Percentiles rank a stretch among this genome's conserved stretches.
Conservation (phyloP, 1,140 invertebrate genomes). For the Cylas formicarius region DNA sequence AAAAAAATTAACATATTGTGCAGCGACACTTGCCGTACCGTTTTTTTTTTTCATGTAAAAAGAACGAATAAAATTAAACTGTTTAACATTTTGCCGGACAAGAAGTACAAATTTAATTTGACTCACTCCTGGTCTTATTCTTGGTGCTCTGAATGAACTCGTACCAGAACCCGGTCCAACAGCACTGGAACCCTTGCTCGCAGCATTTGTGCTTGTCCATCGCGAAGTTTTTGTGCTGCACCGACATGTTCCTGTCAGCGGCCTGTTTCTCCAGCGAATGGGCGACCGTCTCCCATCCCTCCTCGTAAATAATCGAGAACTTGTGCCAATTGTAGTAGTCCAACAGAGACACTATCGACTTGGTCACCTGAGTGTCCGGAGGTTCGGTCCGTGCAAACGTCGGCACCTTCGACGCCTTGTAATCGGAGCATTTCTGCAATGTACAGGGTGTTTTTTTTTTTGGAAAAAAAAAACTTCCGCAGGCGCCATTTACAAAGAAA, state of each 20-base stretch:
- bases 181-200: slow-evolving; percentile 62
- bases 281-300: slow-evolving; percentile 70
- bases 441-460: too few relatives aligned
- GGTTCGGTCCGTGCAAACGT: slow-evolving; percentile 94
- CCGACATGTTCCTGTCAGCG: slow-evolving; percentile 61
- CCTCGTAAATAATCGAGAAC: slow-evolving; percentile 87
- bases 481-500: too few relatives aligned
- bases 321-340: slow-evolving; percentile 89
- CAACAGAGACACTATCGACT: slow-evolving; percentile 84
- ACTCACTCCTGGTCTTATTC: slow-evolving; percentile 80
- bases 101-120: too few relatives aligned
- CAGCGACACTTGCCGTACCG: too few relatives aligned
- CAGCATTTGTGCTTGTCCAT: slow-evolving; percentile 68
- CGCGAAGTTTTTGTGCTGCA: slow-evolving; percentile 65
- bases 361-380: slow-evolving; percentile 87
- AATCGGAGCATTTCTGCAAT: slow-evolving; percentile 90
- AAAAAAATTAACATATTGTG: too few relatives aligned
- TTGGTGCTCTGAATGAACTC: slow-evolving; percentile 82
- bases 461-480: too few relatives aligned
- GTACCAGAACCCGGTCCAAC: slow-evolving; percentile 70
- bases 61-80: slow-evolving; percentile 54
- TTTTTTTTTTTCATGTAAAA: not conserved
- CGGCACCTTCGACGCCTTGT: slow-evolving; percentile 74
- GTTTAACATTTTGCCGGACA: slow-evolving; percentile 6
- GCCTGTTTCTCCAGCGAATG: slow-evolving; percentile 66